phyloP scores from a whole-genome alignment of 2,113 vertebrate species.

The Petrocephalus zakoni region DNA sequence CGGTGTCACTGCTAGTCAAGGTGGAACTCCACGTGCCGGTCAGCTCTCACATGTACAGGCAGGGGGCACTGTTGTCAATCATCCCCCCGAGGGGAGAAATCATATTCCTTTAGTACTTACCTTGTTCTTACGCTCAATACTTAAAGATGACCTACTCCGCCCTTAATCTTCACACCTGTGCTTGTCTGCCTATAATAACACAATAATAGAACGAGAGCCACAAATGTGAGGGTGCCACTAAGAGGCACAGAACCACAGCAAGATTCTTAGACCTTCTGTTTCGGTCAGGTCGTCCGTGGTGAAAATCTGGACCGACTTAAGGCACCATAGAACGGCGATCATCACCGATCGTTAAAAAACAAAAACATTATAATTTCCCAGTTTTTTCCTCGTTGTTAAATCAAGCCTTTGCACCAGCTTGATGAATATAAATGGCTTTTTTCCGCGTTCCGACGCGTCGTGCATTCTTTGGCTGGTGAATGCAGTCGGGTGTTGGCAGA shows the following conservation, averaged over 20 bases:
- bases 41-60: conserved; percentile 14
- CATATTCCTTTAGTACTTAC: neutral
- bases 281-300: neutral
- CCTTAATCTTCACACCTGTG: neutral
- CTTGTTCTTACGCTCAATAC: neutral
- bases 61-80: conserved; percentile 3
- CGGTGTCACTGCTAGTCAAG: conserved; percentile 18
- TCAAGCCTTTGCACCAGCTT: neutral
- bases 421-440: neutral
- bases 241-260: neutral
- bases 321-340: neutral
- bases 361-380: neutral
- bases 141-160: neutral
- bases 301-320: neutral
- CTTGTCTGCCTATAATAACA: neutral
- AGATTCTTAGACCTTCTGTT: neutral
- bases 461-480: neutral
- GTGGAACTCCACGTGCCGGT: neutral
- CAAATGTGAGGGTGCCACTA: neutral
- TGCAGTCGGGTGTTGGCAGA: neutral
- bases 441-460: neutral
- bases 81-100: neutral
- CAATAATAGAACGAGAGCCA: neutral
- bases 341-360: neutral
- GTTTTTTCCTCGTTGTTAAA: neutral